Conservation (phyloP, 2,113 vertebrate genomes). For the Holacanthus passer region DNA sequence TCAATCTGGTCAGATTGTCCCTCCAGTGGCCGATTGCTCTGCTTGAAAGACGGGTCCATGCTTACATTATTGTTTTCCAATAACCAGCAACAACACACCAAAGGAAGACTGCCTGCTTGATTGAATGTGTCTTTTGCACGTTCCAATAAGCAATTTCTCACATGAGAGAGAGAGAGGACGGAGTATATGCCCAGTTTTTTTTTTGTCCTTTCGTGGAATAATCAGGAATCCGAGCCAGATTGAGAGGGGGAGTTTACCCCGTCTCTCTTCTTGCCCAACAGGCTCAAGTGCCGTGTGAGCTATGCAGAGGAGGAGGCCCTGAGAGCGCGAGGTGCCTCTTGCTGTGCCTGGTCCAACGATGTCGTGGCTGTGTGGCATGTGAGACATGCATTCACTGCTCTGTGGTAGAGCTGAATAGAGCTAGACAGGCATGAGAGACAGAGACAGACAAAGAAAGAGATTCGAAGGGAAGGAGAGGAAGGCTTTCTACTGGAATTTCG, state of each 20-base stretch:
- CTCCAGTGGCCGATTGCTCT: conserved; percentile 55
- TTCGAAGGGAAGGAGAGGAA: conserved; percentile 47
- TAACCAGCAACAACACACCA: conserved; percentile 57
- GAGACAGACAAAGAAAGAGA: conserved; percentile 50
- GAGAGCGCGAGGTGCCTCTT: conserved; percentile 66
- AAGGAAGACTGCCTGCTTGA: conserved; percentile 47
- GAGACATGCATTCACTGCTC: conserved; percentile 77
- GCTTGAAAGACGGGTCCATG: conserved; percentile 51
- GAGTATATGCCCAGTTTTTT: conserved; percentile 10
- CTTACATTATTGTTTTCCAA: conserved; percentile 72
- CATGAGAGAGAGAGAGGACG: conserved; percentile 31
- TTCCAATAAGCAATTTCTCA: conserved; percentile 46
- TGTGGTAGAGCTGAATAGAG: conserved; percentile 68
- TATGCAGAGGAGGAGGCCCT: conserved; percentile 67
- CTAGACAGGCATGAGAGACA: conserved; percentile 74
- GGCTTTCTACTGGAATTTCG: conserved; percentile 75
- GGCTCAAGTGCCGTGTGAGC: conserved; percentile 68
- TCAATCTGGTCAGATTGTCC: conserved; percentile 73
- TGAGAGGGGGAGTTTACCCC: conserved; percentile 40
- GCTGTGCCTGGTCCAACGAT: conserved; percentile 71
- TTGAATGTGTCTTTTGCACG: conserved; percentile 40
- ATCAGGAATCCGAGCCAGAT: conserved; percentile 45
- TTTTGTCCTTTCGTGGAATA: conserved; percentile 43
- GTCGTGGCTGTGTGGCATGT: conserved; percentile 78
- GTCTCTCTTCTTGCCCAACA: conserved; percentile 50